phyloP scores from a whole-genome alignment of 2,113 vertebrate species.

The Pelodiscus sinensis region DNA sequence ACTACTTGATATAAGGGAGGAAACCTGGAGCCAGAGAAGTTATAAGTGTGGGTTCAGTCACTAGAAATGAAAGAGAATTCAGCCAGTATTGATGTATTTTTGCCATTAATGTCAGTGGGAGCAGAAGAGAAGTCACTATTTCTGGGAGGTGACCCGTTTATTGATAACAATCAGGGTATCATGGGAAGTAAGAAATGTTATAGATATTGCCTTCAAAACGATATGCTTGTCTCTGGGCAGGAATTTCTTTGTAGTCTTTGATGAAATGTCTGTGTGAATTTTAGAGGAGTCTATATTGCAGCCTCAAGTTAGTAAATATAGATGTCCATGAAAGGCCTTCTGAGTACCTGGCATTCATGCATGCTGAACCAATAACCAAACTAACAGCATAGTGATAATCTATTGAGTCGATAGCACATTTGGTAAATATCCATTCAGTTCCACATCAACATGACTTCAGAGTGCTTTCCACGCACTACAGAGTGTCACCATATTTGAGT shows the following conservation, averaged over 20 bases:
- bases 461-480: neutral
- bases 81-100: neutral
- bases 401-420: neutral
- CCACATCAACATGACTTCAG: neutral
- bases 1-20: neutral
- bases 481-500: neutral
- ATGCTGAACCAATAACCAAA: conserved; percentile 8
- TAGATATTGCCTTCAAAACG: neutral
- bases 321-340: neutral
- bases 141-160: neutral
- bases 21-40: neutral
- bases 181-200: neutral
- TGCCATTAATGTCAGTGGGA: conserved; percentile 7
- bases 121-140: neutral
- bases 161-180: neutral
- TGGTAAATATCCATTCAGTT: neutral
- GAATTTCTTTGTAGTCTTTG: neutral
- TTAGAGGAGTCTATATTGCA: neutral
- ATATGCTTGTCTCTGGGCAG: neutral
- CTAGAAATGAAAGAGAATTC: neutral
- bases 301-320: neutral
- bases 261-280: neutral
- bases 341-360: too few relatives aligned
- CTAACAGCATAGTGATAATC: neutral
- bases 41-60: neutral